Base-by-base conservation (phyloP, 2,113 vertebrate species). In the Ammodytes marinus region DNA sequence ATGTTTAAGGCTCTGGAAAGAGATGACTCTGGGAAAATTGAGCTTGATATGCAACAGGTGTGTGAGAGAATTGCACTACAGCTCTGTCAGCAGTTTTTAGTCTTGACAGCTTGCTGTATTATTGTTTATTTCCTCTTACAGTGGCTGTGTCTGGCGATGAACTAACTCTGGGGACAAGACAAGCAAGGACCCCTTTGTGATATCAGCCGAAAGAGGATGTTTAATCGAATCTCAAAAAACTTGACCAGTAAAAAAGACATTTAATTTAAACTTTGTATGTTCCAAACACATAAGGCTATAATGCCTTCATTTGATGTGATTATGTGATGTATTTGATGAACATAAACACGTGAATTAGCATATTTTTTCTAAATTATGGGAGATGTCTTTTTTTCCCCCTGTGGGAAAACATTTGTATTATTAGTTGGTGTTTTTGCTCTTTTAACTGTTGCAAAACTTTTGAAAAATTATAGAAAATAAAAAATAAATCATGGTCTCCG, bases 141-240 rank as follows among this genome's bases (percentile, higher is more conserved):
- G 92, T 93, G 94, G 94, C 70, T 93, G 79, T 94, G 92, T 68
- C 84, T 95, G 88, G 91, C 92, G 0, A 86, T 94, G 64, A 64
- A 87, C 77, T 94, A 88, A 77, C 60, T 12, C 52, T 46, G 57
- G 54, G 49, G 64, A 80, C 3, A 6, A 63, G 53, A 49, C 35
- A 46, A 71, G 19, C 12, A 61, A 70, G 8, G 50, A 65, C 3
- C 1, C 8, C 47, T 37, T 37, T 58, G 19, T 66, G 54, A 66
- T 27, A 11, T 37, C 17, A 50, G 58, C 52, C 17, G 39, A n/a
- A 69, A 12, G 40, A 80, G 8, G 12, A 40, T 13, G 13, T n/a
- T n/a, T 54, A 66, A 12, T 65, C 27, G 12, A 2, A 27, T 27
- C 27, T 27, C 27, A 27, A 27, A 27, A 27, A 27, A 27, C 27